These are phyloP conservation scores for Diglossa cyanea DNA, from an alignment of 2,797 vertebrate genomes.

Conservation along the genomic window DNA sequence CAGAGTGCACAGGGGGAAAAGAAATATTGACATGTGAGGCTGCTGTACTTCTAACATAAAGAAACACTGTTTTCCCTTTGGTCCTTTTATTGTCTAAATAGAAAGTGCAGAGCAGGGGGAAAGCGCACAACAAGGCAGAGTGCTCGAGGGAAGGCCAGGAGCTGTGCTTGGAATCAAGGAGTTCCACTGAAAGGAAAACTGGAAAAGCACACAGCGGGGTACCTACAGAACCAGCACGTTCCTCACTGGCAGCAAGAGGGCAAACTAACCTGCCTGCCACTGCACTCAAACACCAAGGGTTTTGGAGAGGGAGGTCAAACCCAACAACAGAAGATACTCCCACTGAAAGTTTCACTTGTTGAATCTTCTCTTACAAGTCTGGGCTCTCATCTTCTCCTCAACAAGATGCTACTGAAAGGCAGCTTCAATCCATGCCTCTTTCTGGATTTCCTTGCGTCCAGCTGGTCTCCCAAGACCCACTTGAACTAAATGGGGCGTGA, in stretches of 20 bases:
- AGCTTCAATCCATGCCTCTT: not conserved
- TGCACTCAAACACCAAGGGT: not conserved
- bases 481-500: not conserved
- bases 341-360: not conserved
- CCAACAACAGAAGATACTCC: not conserved
- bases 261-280: not conserved
- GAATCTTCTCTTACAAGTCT: not conserved
- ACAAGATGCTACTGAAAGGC: not conserved
- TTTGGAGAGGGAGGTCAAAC: not conserved
- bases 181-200: not conserved
- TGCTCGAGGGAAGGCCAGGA: not conserved
- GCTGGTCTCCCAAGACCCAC: not conserved
- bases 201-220: not conserved
- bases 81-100: conserved; percentile 52
- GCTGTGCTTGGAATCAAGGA: not conserved
- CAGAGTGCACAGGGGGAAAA: conserved; percentile 40
- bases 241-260: not conserved
- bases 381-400: not conserved
- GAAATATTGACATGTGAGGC: conserved; percentile 38
- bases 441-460: not conserved
- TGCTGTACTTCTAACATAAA: conserved; percentile 11
- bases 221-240: not conserved
- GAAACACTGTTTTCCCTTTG: conserved; percentile 35
- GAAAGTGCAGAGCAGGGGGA: conserved; percentile 6
- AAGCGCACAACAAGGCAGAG: not conserved